Conservation (phyloP, 2,888 invertebrate species). For the Drosophila algonquin region DNA sequence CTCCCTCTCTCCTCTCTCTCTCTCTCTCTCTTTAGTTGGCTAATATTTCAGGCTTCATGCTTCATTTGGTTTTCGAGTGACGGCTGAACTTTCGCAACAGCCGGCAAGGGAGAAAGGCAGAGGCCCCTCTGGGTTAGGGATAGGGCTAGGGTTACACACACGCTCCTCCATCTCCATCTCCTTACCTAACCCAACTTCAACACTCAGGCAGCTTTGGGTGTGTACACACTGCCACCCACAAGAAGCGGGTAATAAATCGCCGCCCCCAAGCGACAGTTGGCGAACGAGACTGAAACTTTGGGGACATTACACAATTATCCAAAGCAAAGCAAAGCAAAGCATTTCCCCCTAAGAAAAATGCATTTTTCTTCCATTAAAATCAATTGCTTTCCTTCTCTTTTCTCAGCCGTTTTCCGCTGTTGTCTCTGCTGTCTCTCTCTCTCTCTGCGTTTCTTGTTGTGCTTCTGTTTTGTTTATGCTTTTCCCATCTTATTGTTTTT, state of each 20-base stretch:
- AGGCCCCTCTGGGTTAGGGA: neutral
- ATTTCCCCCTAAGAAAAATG: conserved; percentile 26
- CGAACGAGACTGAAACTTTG: conserved; percentile 3
- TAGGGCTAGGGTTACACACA: neutral
- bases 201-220: neutral
- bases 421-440: conserved; percentile 1
- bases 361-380: conserved; percentile 64
- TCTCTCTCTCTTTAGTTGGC: conserved; percentile 18
- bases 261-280: neutral
- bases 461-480: conserved; percentile 52
- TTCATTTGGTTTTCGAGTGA: conserved; percentile 53
- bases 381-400: conserved; percentile 51
- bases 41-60: conserved; percentile 58
- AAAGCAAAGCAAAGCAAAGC: conserved; percentile 32
- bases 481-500: conserved; percentile 64
- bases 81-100: conserved; percentile 46
- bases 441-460: conserved; percentile 24
- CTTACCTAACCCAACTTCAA: neutral
- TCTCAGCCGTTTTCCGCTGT: conserved; percentile 21
- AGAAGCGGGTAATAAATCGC: neutral
- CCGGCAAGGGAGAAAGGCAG: conserved; percentile 19
- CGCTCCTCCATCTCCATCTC: neutral
- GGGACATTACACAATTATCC: conserved; percentile 67
- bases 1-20: conserved; percentile 8
- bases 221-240: neutral